These are phyloP conservation scores for Apodemus speciosus DNA, from an alignment of 2,113 vertebrate genomes.

Conservation along the genomic window DNA sequence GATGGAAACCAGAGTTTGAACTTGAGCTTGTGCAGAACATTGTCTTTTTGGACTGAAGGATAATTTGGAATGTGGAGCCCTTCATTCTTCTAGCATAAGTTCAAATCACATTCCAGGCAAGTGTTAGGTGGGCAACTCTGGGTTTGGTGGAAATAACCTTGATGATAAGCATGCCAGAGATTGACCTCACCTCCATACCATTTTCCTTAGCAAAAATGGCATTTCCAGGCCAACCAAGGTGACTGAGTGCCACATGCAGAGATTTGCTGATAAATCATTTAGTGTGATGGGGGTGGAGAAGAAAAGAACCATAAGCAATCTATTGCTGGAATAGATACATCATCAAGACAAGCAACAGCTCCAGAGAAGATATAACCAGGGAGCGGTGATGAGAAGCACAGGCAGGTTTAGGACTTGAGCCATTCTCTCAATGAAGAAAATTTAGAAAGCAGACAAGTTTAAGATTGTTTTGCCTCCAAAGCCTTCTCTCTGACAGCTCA, in stretches of 20 bases:
- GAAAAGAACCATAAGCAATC: not conserved
- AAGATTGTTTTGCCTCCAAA: not conserved
- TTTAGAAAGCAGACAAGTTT: not conserved
- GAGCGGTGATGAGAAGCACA: not conserved
- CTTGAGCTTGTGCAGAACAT: not conserved
- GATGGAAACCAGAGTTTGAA: constrained; percentile 6
- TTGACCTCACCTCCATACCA: not conserved
- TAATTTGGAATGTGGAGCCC: not conserved
- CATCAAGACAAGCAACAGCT: not conserved
- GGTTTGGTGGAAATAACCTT: not conserved
- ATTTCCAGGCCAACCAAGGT: not conserved
- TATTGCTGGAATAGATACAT: not conserved
- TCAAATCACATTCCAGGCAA: not conserved
- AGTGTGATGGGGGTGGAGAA: not conserved
- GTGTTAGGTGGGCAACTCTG: not conserved
- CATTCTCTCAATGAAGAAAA: not conserved
- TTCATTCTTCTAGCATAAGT: not conserved
- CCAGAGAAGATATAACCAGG: not conserved
- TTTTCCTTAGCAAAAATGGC: not conserved
- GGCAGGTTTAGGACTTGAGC: not conserved
- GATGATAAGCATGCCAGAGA: not conserved
- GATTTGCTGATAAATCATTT: not conserved
- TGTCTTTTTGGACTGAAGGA: not conserved
- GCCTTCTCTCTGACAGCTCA: not conserved
- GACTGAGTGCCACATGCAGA: not conserved